These are phyloP conservation scores for Penaeus chinensis DNA, from an alignment of 1,140 invertebrate species.

Conservation along the genomic window DNA sequence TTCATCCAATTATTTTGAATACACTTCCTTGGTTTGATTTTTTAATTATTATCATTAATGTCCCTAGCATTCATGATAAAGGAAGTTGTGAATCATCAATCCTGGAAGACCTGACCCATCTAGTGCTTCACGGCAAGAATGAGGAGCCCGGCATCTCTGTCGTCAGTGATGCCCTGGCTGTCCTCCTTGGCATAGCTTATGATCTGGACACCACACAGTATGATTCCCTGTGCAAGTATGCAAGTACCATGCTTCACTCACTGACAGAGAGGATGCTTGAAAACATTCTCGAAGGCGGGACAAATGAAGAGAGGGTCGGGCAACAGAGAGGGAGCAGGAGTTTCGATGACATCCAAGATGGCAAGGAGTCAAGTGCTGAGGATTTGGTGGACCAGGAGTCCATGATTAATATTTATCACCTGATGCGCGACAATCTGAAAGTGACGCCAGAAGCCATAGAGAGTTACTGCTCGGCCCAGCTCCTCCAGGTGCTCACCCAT, in stretches of 20 bases:
- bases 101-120: neutral
- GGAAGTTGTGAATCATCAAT: neutral
- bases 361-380: too few species aligned
- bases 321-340: neutral
- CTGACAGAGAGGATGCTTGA: constrained; percentile 14
- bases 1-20: too few species aligned
- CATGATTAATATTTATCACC: constrained; percentile 20
- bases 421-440: constrained; percentile 23
- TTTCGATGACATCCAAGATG: neutral
- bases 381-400: neutral
- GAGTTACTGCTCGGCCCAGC: constrained; percentile 22
- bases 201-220: neutral
- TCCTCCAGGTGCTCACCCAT: constrained; percentile 20
- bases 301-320: neutral
- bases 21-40: too few species aligned
- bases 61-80: constrained; percentile 27
- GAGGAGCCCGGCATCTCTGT: neutral
- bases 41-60: neutral
- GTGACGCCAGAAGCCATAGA: constrained; percentile 24
- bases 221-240: constrained; percentile 20
- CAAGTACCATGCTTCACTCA: neutral
- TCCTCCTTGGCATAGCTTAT: neutral
- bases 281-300: neutral
- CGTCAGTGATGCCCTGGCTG: constrained; percentile 8
- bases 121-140: neutral